Percentiles rank a stretch among this genome's conserved stretches.
Conservation (phyloP, 1,140 invertebrate genomes). For the Spodoptera litura region DNA sequence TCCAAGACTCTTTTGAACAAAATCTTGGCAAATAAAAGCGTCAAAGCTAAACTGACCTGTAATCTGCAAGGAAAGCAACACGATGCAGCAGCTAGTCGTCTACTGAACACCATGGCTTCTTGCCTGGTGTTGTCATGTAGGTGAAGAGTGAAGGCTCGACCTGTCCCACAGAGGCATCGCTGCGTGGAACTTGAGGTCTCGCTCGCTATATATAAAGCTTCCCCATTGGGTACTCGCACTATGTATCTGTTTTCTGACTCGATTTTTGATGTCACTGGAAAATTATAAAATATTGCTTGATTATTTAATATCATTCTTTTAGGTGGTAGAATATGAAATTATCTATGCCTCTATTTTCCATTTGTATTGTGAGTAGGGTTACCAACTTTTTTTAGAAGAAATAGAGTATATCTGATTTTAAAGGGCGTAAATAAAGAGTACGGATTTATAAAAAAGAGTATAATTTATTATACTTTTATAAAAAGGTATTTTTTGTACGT, state of each 20-base stretch:
- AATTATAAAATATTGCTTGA: background rate
- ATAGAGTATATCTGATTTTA: too few species aligned
- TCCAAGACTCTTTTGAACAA: too few species aligned
- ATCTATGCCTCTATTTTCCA: too few species aligned
- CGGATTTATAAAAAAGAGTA: too few species aligned
- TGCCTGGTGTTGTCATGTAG: conserved; percentile 89
- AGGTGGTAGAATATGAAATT: too few species aligned
- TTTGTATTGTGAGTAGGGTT: too few species aligned
- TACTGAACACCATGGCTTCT: conserved; percentile 87
- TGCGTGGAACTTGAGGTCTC: conserved; percentile 86
- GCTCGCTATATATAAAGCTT: conserved; percentile 88
- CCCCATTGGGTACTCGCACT: conserved; percentile 87
- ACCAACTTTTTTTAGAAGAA: too few species aligned
- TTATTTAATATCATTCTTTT: too few species aligned
- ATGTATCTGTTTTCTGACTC: conserved; percentile 89
- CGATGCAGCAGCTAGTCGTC: conserved; percentile 85
- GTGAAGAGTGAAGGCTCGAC: conserved; percentile 87
- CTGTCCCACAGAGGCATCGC: conserved; percentile 87
- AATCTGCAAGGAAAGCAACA: conserved; percentile 81
- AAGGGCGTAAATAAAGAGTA: too few species aligned
- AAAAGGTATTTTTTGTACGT: too few species aligned
- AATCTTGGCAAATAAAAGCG: background rate
- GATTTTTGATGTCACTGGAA: conserved; percentile 79
- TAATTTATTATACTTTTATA: too few species aligned
- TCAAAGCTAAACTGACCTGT: conserved; percentile 64